Percentiles rank a stretch among this genome's conserved stretches.
Conservation (phyloP, 2,888 invertebrate genomes). For the Esperia sulphurella region DNA sequence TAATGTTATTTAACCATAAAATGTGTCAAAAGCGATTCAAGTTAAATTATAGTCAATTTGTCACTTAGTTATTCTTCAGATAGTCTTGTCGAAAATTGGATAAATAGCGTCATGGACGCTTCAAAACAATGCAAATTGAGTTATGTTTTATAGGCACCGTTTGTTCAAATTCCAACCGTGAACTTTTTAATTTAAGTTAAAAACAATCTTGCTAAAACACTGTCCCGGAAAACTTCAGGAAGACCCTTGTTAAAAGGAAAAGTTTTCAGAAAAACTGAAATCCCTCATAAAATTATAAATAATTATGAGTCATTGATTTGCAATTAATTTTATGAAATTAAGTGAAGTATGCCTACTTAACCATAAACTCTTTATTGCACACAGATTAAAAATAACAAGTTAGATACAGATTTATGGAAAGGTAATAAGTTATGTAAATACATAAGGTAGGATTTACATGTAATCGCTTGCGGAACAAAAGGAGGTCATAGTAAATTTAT, state of each 20-base stretch:
- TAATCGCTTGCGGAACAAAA: too few relatives aligned
- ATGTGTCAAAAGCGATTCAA: too few relatives aligned
- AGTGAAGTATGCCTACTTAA: neutral
- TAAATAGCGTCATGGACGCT: neutral
- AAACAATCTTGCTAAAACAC: slow-evolving; percentile 24
- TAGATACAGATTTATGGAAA: too few relatives aligned
- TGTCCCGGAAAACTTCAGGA: slow-evolving; percentile 18
- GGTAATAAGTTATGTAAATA: too few relatives aligned
- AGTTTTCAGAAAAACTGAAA: slow-evolving; percentile 8
- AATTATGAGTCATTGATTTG: neutral
- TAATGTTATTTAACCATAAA: too few relatives aligned
- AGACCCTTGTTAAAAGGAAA: slow-evolving; percentile 27
- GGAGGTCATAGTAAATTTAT: too few relatives aligned
- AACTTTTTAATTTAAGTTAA: slow-evolving; percentile 41
- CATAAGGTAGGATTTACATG: too few relatives aligned
- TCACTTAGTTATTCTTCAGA: neutral
- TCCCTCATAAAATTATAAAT: slow-evolving; percentile 4
- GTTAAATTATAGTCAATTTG: too few relatives aligned
- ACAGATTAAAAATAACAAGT: too few relatives aligned
- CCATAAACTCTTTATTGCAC: too few relatives aligned
- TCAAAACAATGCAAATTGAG: slow-evolving; percentile 7
- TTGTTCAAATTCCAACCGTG: slow-evolving; percentile 5
- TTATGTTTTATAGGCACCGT: slow-evolving; percentile 2
- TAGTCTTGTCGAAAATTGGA: neutral
- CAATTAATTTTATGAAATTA: too few relatives aligned